Base-by-base conservation (phyloP, 2,797 vertebrate species). In the Eupleurogrammus muticus region DNA sequence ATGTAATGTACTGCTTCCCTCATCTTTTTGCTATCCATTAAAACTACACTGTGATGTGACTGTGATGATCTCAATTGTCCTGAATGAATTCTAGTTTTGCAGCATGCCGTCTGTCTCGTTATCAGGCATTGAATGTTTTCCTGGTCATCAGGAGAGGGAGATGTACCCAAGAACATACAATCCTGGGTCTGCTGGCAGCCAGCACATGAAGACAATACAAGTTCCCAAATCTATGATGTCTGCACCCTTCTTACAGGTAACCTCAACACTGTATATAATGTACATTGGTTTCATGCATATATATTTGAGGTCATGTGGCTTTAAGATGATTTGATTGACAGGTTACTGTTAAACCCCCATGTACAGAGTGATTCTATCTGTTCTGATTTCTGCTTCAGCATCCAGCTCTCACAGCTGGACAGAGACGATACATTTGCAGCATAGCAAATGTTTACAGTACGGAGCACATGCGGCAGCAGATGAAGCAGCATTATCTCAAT, bases 241-340 rank as follows among this genome's bases (percentile, higher is more conserved):
- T 70, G 65, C 83, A 2, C 78, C 89, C 59, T 93, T 94, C 82
- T 80, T 95, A 67, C 89, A 94, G 93, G 94, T 94, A 90, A 53
- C 2, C 44, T 23, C n/a, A 12, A n/a, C 21, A 23, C 5, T 23
- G 19, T 8, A n/a, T n/a, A n/a, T n/a, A n/a, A n/a, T n/a, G n/a
- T n/a, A n/a, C n/a, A n/a, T 44, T 4, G 5, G 62, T 28, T 28
- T 28, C 6, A 28, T 28, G n/a, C n/a, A 28, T 28, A 28, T 28
- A 28, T 28, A 28, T 20, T 49, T 48, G 5, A 4, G 23, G 8
- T 64, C 10, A 5, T 13, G 17, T 4, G 4, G 5, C 14, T 60
- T 48, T 13, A n/a, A 46, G 10, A 21, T 40, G 51, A 35, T 38
- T 56, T 34, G 10, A 7, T 16, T 6, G 55, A 19, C 12, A 47